Percentiles rank a stretch among this genome's conserved stretches.
Conservation (phyloP, 92 coral and sea anemone species). For the Porites divaricata region DNA sequence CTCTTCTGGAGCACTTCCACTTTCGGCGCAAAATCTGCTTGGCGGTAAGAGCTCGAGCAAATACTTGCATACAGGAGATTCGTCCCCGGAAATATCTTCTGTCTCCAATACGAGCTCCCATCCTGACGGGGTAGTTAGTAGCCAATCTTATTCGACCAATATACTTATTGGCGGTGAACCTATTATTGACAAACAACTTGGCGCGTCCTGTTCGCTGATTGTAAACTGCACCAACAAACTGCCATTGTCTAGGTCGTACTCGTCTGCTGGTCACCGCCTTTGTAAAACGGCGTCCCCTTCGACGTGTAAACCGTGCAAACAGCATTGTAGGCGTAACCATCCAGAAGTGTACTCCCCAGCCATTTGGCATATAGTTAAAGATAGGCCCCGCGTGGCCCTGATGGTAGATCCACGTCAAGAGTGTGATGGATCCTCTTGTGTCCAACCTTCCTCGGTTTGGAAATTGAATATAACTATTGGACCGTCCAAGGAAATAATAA, state of each 20-base stretch:
- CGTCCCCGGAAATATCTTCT: constrained; percentile 55
- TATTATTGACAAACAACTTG: constrained; percentile 36
- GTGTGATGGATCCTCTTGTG: background rate
- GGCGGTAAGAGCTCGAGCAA: constrained; percentile 7
- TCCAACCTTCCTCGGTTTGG: constrained; percentile 57
- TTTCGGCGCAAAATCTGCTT: constrained; percentile 25
- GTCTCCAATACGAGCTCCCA: constrained; percentile 20
- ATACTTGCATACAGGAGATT: constrained; percentile 47
- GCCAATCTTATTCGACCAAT: constrained; percentile 51
- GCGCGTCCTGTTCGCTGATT: constrained; percentile 43
- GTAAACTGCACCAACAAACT: constrained; percentile 52
- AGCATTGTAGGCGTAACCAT: background rate
- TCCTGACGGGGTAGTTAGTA: constrained; percentile 47
- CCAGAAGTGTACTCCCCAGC: background rate
- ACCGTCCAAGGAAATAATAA: constrained; percentile 56
- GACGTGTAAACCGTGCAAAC: background rate
- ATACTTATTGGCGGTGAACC: constrained; percentile 26
- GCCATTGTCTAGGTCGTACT: constrained; percentile 38
- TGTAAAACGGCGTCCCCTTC: background rate
- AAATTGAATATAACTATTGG: constrained; percentile 65
- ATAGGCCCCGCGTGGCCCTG: background rate
- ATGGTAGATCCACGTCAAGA: background rate
- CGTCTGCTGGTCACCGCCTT: background rate
- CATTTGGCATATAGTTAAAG: constrained; percentile 6
- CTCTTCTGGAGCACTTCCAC: constrained; percentile 32